Conservation (phyloP, 2,113 vertebrate genomes). For the Antechinus flavipes region DNA sequence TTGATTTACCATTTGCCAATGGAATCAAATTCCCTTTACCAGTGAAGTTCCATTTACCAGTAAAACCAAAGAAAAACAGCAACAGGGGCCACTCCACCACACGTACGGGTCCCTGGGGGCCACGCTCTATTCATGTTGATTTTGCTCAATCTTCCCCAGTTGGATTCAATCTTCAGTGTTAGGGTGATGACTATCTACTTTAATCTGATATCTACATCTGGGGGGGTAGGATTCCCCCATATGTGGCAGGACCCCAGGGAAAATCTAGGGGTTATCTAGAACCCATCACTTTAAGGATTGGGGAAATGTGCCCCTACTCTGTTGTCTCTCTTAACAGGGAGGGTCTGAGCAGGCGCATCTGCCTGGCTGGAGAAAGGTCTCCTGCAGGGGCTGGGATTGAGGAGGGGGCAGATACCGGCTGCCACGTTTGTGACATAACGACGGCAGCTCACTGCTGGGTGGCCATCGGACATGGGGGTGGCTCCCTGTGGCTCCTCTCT, state of each 20-base stretch:
- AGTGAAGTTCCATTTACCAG: background rate
- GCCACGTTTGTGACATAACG: too few relatives aligned
- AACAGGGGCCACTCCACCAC: background rate
- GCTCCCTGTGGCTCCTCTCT: background rate
- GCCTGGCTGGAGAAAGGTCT: background rate
- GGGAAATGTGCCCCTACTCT: background rate
- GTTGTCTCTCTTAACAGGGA: background rate
- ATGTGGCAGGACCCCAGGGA: background rate
- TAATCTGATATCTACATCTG: background rate
- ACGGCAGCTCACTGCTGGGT: background rate
- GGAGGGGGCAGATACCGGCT: background rate
- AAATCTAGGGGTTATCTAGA: background rate
- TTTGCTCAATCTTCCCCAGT: background rate
- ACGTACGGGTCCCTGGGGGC: background rate
- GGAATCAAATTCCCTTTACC: background rate
- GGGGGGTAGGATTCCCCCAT: too few relatives aligned
- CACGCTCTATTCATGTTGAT: background rate
- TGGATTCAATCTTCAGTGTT: background rate
- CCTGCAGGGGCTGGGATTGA: background rate
- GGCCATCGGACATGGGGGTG: background rate
- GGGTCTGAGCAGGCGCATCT: background rate
- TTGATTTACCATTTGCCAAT: background rate
- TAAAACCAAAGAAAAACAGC: background rate
- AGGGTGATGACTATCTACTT: background rate
- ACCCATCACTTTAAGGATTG: background rate